Base-by-base conservation (phyloP, 2,888 invertebrate species). In the Syrista parreyssii region DNA sequence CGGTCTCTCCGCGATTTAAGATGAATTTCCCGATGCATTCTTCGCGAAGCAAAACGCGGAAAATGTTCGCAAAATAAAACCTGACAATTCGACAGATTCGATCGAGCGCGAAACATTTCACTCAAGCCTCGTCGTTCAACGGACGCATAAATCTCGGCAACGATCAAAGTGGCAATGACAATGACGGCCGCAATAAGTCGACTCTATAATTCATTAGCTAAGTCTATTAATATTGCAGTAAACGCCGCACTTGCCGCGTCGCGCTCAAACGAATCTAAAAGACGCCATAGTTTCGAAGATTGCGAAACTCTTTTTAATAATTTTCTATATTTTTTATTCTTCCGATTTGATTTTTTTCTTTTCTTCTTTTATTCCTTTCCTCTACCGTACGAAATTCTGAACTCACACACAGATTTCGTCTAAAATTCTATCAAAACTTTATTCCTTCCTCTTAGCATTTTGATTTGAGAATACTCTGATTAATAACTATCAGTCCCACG, bases 151-250 rank as follows among this genome's bases (percentile, higher is more conserved):
- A 40, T 69, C 69, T 69, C 30, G 30, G 15, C 15, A 15, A 15
- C 1, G 15, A 40, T 40, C 12, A 40, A 40, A 40, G 15, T 40
- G 15, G 15, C 40, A 40, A 15, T 6, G 15, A 40, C 40, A 40
- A 40, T 6, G 6, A 15, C 40, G 40, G 6, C 1, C 40, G 40
- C 40, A 4, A 40, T 40, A 81, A 85, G 81, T 84, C 80, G 78
- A 80, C 82, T 77, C 82, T 85, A 85, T 81, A 82, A 86, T 85
- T 85, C 81, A 86, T 85, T 80, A 79, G 77, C 86, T 85, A 85
- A 79, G 73, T 79, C 82, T 85, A 85, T 83, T 82, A 86, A 85
- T 85, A 85, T 85, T 85, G 85, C 85, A 85, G 83, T 85, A 80
- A 79, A 79, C 79, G 76, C 84, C 82, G 81, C 77, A 76, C 73